These are phyloP conservation scores for Saccostrea cuccullata DNA, from an alignment of 1,140 invertebrate species.

Conservation along the genomic window DNA sequence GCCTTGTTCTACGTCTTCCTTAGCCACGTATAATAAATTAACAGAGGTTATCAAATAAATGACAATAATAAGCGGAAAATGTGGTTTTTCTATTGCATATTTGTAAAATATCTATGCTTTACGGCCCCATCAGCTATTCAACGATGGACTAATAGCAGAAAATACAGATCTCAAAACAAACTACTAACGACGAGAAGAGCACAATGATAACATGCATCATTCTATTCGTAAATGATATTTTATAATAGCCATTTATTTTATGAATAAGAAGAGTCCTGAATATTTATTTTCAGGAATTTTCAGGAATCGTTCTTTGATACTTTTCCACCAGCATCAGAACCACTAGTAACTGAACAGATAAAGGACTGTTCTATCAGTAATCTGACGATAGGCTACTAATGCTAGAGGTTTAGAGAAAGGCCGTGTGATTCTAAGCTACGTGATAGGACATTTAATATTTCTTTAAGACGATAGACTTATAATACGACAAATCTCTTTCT, in stretches of 20 bases:
- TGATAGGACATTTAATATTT: no score
- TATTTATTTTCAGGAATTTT: no score
- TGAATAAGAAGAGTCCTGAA: background rate
- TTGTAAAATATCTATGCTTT: background rate
- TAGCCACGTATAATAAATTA: constrained; percentile 6
- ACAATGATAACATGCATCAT: background rate
- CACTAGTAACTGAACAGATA: no score
- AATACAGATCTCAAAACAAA: background rate
- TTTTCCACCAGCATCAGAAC: no score
- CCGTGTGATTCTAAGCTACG: no score
- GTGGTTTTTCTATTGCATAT: constrained; percentile 24
- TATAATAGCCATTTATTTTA: background rate
- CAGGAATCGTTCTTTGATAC: no score
- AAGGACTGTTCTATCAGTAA: no score
- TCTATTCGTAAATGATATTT: background rate
- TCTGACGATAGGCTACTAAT: no score
- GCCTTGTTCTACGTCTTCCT: background rate
- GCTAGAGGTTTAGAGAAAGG: no score
- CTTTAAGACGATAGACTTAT: no score
- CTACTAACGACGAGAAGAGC: background rate
- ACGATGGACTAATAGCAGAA: background rate
- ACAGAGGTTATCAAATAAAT: constrained; percentile 1
- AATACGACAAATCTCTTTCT: no score
- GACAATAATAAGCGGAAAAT: constrained; percentile 9
- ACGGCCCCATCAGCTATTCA: background rate